Conservation (phyloP, 1,140 invertebrate genomes). For the Cydia strobilella region DNA sequence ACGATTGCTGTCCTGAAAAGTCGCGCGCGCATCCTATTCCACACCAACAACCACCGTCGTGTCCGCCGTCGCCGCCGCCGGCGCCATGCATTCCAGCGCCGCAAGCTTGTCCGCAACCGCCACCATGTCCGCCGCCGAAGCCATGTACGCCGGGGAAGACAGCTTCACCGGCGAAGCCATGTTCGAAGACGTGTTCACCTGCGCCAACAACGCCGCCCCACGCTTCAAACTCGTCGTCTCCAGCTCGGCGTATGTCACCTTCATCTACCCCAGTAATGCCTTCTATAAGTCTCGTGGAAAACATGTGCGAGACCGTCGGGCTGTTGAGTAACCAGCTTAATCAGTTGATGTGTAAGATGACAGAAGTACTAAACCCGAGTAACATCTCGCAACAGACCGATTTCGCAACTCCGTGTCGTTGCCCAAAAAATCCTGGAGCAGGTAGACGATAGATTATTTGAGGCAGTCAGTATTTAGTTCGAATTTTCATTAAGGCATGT, state of each 20-base stretch:
- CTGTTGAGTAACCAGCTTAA: constrained; percentile 59
- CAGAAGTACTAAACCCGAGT: constrained; percentile 35
- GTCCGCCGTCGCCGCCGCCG: neutral
- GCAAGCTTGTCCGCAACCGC: too few species aligned
- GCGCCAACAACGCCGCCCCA: neutral
- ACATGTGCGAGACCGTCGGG: constrained; percentile 64
- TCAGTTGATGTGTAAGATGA: constrained; percentile 57
- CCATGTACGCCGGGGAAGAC: neutral
- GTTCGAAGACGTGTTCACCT: too few species aligned
- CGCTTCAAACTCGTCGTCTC: too few species aligned
- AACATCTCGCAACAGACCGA: constrained; percentile 39
- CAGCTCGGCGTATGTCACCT: neutral
- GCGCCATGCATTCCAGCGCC: too few species aligned
- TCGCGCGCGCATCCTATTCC: neutral
- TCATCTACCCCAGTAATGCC: constrained; percentile 34
- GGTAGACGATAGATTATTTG: neutral
- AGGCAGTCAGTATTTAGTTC: neutral
- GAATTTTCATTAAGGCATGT: neutral
- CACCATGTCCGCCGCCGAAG: too few species aligned
- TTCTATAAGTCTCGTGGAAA: constrained; percentile 47
- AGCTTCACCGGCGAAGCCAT: too few species aligned
- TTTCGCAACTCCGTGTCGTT: constrained; percentile 57
- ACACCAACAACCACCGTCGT: neutral
- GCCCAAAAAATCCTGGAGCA: constrained; percentile 52
- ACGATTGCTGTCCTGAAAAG: neutral